Percentiles rank a stretch among this genome's conserved stretches.
These are phyloP conservation scores for Ormyrus rosae DNA, from an alignment of 2,888 invertebrate species.

Conservation along the genomic window DNA sequence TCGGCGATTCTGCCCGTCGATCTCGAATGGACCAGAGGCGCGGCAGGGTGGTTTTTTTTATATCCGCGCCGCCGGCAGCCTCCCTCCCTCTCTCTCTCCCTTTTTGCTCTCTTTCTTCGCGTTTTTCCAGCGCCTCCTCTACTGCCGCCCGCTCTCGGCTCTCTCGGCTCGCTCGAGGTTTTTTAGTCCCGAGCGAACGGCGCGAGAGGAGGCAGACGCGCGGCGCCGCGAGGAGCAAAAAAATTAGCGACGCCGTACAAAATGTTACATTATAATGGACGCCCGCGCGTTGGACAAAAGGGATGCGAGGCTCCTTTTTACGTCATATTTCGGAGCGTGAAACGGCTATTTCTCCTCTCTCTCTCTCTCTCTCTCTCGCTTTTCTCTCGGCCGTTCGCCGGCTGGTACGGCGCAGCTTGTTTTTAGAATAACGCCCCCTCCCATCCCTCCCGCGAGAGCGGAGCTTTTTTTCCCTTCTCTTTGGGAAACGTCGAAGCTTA, in stretches of 20 bases:
- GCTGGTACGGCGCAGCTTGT: constrained; percentile 36
- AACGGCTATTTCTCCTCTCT: constrained; percentile 44
- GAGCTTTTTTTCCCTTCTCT: constrained; percentile 30
- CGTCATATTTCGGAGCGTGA: constrained; percentile 51
- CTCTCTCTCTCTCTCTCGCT: neutral
- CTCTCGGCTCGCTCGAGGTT: neutral
- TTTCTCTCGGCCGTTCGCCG: neutral
- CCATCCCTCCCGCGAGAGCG: neutral
- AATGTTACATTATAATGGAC: constrained; percentile 58
- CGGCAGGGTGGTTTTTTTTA: neutral
- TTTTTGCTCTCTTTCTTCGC: neutral
- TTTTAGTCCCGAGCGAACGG: constrained; percentile 16
- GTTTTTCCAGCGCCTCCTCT: neutral
- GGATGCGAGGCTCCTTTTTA: constrained; percentile 45
- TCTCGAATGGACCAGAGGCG: constrained; percentile 48
- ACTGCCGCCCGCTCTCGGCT: neutral
- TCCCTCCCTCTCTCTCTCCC: neutral
- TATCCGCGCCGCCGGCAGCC: neutral
- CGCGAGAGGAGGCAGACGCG: neutral
- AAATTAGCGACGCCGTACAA: constrained; percentile 52
- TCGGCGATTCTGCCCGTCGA: constrained; percentile 47
- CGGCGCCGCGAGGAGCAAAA: constrained; percentile 32
- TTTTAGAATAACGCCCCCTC: constrained; percentile 28
- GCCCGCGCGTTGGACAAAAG: constrained; percentile 37
- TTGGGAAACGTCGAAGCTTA: constrained; percentile 56